Percentiles rank a stretch among this genome's conserved stretches.
phyloP scores from a whole-genome alignment of 2,113 vertebrate species.

The Syrmaticus mikado region DNA sequence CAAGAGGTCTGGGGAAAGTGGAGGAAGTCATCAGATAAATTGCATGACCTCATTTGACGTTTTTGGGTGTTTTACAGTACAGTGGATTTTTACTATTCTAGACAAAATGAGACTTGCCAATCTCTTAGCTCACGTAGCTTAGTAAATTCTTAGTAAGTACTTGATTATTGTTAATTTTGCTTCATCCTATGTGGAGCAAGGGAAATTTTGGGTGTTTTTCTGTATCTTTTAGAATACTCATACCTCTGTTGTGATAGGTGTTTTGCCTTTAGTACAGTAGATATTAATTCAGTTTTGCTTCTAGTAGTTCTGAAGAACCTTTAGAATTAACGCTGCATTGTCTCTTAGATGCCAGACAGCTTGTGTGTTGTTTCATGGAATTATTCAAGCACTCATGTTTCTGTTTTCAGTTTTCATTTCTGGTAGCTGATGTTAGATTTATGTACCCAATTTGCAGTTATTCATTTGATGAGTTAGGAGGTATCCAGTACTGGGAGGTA shows the following conservation, averaged over 20 bases:
- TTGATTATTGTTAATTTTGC: not conserved
- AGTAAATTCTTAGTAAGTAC: not conserved
- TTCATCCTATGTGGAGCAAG: not conserved
- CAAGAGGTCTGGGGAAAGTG: not conserved
- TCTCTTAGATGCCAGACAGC: not conserved
- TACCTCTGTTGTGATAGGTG: not conserved
- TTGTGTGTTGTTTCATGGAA: not conserved
- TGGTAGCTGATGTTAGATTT: not conserved
- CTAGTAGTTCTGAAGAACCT: not conserved
- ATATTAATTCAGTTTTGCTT: not conserved
- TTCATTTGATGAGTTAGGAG: not conserved
- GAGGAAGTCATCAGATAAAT: not conserved
- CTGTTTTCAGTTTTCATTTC: not conserved
- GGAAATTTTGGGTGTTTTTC: not conserved
- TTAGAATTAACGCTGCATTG: not conserved
- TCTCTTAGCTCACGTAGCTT: not conserved
- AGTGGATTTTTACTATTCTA: not conserved
- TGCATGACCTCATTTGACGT: not conserved
- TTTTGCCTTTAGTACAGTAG: not conserved
- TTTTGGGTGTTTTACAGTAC: not conserved
- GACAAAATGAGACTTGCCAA: not conserved
- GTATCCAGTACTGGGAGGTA: not conserved
- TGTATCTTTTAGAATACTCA: not conserved
- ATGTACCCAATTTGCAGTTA: not conserved
- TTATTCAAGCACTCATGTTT: not conserved